These are phyloP conservation scores for Drosophila meridiana DNA, from an alignment of 2,888 invertebrate genomes.

Conservation along the genomic window DNA sequence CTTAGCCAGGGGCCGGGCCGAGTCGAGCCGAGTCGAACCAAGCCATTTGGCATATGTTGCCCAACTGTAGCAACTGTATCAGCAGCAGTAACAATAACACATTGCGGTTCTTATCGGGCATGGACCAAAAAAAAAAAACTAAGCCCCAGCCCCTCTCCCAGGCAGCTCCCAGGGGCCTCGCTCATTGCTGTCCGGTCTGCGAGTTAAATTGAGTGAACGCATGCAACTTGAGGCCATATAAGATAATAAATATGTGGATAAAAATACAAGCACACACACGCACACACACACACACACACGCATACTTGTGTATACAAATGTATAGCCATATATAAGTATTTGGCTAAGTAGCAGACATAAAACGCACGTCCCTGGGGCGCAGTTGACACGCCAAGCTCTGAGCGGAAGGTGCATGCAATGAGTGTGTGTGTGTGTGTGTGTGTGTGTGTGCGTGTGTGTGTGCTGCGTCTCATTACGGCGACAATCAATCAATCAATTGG, in stretches of 20 bases:
- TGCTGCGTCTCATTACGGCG: slow-evolving; percentile 13
- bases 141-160: slow-evolving; percentile 19
- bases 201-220: slow-evolving; percentile 66
- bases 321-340: slow-evolving; percentile 20
- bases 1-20: slow-evolving; percentile 32
- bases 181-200: slow-evolving; percentile 41
- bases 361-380: slow-evolving; percentile 49
- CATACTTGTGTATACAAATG: neutral
- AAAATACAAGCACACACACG: slow-evolving; percentile 23
- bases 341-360: slow-evolving; percentile 42
- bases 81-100: slow-evolving; percentile 48
- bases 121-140: slow-evolving; percentile 42
- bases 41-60: slow-evolving; percentile 45
- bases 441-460: neutral
- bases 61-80: slow-evolving; percentile 16
- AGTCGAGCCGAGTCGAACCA: neutral
- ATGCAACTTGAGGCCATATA: slow-evolving; percentile 62
- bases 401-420: neutral
- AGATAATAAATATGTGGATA: slow-evolving; percentile 57
- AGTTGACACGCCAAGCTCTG: slow-evolving; percentile 51
- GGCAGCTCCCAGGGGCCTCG: slow-evolving; percentile 42
- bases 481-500: slow-evolving; percentile 37
- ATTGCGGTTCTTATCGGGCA: slow-evolving; percentile 52
- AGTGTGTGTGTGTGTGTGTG: too few species aligned
- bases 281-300: neutral